Evolutionary conservation across 2,888 invertebrate genomes (phyloP).

Genomic region (Ligdia adustata): DNA sequence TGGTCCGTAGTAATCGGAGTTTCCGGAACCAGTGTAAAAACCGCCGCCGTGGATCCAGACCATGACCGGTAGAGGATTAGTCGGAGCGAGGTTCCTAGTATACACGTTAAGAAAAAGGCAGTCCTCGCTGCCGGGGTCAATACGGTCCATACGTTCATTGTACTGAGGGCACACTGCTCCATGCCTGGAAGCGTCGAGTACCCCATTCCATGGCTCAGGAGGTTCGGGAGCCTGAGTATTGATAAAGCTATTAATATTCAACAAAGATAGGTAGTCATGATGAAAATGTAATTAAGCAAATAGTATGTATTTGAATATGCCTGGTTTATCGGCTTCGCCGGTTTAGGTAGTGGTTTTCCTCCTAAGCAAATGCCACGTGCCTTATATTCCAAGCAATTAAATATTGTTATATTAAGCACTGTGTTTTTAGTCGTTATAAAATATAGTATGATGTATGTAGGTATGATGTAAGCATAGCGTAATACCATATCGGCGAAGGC

Average conservation of each 20-base stretch:
- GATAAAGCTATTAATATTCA: slow-evolving; percentile 1
- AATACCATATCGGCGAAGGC: not conserved
- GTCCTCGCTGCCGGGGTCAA: slow-evolving; percentile 83
- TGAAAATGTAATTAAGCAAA: too few species aligned
- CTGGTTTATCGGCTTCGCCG: too few species aligned
- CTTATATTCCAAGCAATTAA: too few species aligned
- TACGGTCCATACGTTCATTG: slow-evolving; percentile 75
- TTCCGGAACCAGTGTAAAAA: slow-evolving; percentile 78
- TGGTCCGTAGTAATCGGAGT: slow-evolving; percentile 76
- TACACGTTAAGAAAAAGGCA: slow-evolving; percentile 89
- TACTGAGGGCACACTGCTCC: slow-evolving; percentile 76
- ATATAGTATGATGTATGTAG: not conserved
- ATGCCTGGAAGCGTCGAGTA: slow-evolving; percentile 65
- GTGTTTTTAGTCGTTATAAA: not conserved
- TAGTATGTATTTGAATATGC: too few species aligned
- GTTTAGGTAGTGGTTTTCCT: too few species aligned
- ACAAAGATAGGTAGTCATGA: too few species aligned
- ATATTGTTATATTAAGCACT: too few species aligned
- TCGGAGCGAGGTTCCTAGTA: slow-evolving; percentile 58
- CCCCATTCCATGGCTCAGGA: slow-evolving; percentile 66
- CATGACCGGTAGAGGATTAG: slow-evolving; percentile 63
- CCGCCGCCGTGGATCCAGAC: slow-evolving; percentile 81
- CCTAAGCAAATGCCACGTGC: too few species aligned
- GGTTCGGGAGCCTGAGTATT: slow-evolving; percentile 67
- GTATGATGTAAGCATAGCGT: not conserved